Percentiles rank a stretch among this genome's conserved stretches.
These are phyloP conservation scores for Scaptomyza tumidula DNA, from an alignment of 2,888 invertebrate species.

Conservation along the genomic window DNA sequence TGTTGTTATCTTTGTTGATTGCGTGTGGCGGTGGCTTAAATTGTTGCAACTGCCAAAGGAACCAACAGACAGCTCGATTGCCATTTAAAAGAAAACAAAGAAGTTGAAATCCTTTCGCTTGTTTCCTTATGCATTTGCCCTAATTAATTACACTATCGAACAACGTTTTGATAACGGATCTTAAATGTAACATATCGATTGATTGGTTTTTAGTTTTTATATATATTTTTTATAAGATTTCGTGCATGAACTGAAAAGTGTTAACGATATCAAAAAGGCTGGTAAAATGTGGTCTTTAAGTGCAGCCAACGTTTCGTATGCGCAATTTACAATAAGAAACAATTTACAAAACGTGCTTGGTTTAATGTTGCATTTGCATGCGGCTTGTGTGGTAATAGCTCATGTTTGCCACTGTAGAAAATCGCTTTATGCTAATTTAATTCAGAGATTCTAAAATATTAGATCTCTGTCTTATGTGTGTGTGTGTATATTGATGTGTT, in stretches of 20 bases:
- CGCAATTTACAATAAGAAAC: slow-evolving; percentile 21
- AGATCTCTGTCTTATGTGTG: slow-evolving; percentile 1
- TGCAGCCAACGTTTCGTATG: slow-evolving; percentile 38
- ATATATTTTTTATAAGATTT: no score
- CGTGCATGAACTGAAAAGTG: not conserved
- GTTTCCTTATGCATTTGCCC: not conserved
- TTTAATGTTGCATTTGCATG: slow-evolving; percentile 1
- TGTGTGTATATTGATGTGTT: slow-evolving; percentile 5
- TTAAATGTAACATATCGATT: no score
- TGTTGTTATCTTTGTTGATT: slow-evolving; percentile 62
- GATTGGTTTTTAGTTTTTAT: no score
- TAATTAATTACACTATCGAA: slow-evolving; percentile 2
- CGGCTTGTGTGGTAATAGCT: slow-evolving; percentile 18
- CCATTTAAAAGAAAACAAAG: slow-evolving; percentile 1
- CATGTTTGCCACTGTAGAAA: slow-evolving; percentile 35
- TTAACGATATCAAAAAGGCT: not conserved
- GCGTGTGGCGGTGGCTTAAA: slow-evolving; percentile 35
- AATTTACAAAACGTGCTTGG: not conserved
- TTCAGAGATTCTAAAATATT: slow-evolving; percentile 35
- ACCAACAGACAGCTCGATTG: not conserved
- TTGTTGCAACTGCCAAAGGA: slow-evolving; percentile 20
- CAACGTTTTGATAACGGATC: no score
- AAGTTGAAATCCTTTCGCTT: slow-evolving; percentile 2
- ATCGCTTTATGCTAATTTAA: slow-evolving; percentile 67
- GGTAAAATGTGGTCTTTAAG: not conserved